Conservation (phyloP, 2,888 invertebrate species). For the Dasypogon diadema region DNA sequence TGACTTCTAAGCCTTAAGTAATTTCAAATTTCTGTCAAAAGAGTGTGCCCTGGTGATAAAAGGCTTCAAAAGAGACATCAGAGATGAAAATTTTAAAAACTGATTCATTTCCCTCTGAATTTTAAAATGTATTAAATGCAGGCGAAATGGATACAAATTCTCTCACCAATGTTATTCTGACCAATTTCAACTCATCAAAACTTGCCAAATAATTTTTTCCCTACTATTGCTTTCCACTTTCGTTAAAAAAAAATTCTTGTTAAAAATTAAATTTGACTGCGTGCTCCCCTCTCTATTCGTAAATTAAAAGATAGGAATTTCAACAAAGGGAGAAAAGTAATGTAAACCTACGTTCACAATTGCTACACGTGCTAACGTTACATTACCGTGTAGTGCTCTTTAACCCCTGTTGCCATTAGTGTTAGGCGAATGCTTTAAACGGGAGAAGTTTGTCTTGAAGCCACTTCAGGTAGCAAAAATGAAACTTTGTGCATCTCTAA, state of each 20-base stretch:
- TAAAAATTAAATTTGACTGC: not conserved
- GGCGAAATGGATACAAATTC: no score
- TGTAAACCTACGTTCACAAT: constrained; percentile 25
- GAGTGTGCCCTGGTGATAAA: no score
- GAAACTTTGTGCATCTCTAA: constrained; percentile 49
- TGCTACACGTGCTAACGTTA: constrained; percentile 11
- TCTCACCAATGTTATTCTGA: no score
- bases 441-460: constrained; percentile 41
- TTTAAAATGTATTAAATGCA: no score
- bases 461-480: constrained; percentile 43
- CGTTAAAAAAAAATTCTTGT: not conserved
- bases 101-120: no score
- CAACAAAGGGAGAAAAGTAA: constrained; percentile 11
- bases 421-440: not conserved
- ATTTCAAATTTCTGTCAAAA: no score
- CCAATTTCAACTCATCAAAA: no score
- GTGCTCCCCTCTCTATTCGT: not conserved
- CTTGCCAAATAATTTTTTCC: not conserved
- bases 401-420: constrained; percentile 16
- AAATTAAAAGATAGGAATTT: constrained; percentile 27
- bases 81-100: no score
- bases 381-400: constrained; percentile 23
- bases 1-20: no score
- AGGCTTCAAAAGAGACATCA: no score
- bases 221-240: not conserved